Base-by-base conservation (phyloP, 2,888 invertebrate genomes). In the Acleris laterana region DNA sequence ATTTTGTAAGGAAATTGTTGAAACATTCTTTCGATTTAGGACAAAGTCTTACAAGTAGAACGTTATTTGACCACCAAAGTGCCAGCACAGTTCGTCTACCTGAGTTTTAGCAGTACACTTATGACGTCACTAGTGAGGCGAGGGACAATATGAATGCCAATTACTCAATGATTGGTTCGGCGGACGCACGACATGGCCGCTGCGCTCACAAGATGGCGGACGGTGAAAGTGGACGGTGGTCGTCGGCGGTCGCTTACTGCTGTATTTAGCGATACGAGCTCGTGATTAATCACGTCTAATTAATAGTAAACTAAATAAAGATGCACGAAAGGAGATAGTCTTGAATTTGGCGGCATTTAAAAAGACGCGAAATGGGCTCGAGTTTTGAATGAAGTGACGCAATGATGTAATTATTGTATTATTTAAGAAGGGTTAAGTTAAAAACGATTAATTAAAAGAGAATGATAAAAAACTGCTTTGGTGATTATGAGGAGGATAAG, bases 201-300 rank as follows among this genome's bases (percentile, higher is more conserved):
- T 76, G 72, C 49, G 32, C 58, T 17, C 60, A 82, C 87, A 90
- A 90, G 83, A 90, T 90, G 90, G 90, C 88, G 82, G 86, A 79
- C 78, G 89, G 90, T 90, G 90, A 90, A 90, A 90, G 90, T 89
- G 88, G 81, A 77, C 84, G 77, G 81, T 83, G 83, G 79, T 79
- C 81, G 83, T 80, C 77, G 78, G 59, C 67, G 73, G 75, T 74
- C 75, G 73, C 72, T 73, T 69, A 70, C 79, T 51, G 62, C 51
- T 51, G 59, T 49, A 20, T 56, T 60, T 44, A 55, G 44, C 60
- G 55, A 65, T 61, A 61, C 60, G 56, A 65, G 22, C 60, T 50
- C 4, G 51, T 20, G 25, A 51, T 44, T 60, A 60, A 65, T 56
- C 51, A 50, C 60, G 16, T 56, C n/a, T 50, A 56, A 61, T 61